These are phyloP conservation scores for Drosophila ohnishii DNA, from an alignment of 1,140 invertebrate species.

Conservation along the genomic window DNA sequence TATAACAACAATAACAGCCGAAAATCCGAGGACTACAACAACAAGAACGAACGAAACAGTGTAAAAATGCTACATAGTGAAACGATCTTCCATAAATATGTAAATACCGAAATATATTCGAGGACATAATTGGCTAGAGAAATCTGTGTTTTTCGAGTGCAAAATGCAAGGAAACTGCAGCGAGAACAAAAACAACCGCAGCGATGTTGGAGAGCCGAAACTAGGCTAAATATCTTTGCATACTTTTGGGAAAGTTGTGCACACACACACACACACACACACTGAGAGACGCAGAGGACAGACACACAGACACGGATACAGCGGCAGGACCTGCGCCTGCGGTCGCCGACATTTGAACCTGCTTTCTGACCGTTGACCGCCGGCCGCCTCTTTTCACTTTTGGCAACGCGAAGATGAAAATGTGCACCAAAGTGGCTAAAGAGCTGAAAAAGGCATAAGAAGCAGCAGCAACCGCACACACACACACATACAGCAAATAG, in stretches of 20 bases:
- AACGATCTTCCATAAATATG: constrained; percentile 59
- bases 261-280: constrained; percentile 21
- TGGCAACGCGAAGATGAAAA: constrained; percentile 54
- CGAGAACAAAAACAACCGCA: constrained; percentile 17
- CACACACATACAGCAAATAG: background rate
- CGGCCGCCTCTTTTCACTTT: constrained; percentile 32
- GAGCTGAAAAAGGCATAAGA: constrained; percentile 20
- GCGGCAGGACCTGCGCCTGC: constrained; percentile 54
- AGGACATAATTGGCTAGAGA: constrained; percentile 8
- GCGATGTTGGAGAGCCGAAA: constrained; percentile 44
- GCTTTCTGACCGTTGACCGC: constrained; percentile 57
- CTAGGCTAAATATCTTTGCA: constrained; percentile 76
- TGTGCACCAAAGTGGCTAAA: constrained; percentile 50
- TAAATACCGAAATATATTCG: constrained; percentile 25
- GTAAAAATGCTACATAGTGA: constrained; percentile 39
- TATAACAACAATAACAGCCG: constrained; percentile 19
- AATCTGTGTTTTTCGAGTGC: constrained; percentile 4
- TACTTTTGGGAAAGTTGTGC: constrained; percentile 63
- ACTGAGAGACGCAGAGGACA: background rate
- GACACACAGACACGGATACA: background rate
- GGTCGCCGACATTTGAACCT: constrained; percentile 80
- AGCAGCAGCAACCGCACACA: constrained; percentile 12
- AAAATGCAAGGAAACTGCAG: constrained; percentile 42
- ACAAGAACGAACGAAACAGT: constrained; percentile 27
- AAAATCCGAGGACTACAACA: constrained; percentile 8